These are phyloP conservation scores for Latrodectus elegans DNA, from an alignment of 2,888 invertebrate species.

Conservation along the genomic window DNA sequence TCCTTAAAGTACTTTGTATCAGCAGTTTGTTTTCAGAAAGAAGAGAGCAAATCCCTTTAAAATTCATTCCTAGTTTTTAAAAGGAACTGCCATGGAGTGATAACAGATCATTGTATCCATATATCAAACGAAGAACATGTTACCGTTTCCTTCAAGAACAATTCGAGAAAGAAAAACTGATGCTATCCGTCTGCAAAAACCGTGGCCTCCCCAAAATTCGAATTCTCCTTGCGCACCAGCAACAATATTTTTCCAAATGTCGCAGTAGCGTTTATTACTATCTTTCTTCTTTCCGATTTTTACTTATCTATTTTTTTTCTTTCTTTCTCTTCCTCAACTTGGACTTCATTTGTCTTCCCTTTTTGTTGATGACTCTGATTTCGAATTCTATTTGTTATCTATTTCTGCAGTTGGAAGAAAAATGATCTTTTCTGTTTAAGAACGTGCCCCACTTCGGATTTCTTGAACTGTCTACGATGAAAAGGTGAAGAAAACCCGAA, in stretches of 20 bases:
- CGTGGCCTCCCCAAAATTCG: conserved; percentile 44
- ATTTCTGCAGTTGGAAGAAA: conserved; percentile 47
- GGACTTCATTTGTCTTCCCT: conserved; percentile 49
- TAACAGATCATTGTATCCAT: conserved; percentile 36
- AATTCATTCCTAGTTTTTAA: background rate
- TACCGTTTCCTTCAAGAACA: conserved; percentile 29
- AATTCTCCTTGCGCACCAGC: conserved; percentile 21
- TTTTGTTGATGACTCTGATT: conserved; percentile 25
- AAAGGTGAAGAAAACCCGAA: background rate
- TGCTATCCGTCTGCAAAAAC: conserved; percentile 43
- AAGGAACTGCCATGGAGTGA: conserved; percentile 4
- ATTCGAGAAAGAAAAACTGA: conserved; percentile 13
- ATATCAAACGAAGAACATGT: conserved; percentile 38
- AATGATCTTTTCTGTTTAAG: conserved; percentile 24
- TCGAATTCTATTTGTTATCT: conserved; percentile 56
- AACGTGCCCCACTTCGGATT: conserved; percentile 52
- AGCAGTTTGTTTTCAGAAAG: no score
- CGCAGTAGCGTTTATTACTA: conserved; percentile 42
- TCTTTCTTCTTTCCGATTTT: conserved; percentile 32
- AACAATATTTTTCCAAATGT: conserved; percentile 56
- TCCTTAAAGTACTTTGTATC: no score
- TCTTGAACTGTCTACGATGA: conserved; percentile 10
- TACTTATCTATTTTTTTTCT: conserved; percentile 9
- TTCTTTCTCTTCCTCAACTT: conserved; percentile 19
- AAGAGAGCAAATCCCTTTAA: background rate